These are phyloP conservation scores for Hydrozoanthus gracilis DNA, from an alignment of 92 coral and sea anemone species.

Conservation along the genomic window DNA sequence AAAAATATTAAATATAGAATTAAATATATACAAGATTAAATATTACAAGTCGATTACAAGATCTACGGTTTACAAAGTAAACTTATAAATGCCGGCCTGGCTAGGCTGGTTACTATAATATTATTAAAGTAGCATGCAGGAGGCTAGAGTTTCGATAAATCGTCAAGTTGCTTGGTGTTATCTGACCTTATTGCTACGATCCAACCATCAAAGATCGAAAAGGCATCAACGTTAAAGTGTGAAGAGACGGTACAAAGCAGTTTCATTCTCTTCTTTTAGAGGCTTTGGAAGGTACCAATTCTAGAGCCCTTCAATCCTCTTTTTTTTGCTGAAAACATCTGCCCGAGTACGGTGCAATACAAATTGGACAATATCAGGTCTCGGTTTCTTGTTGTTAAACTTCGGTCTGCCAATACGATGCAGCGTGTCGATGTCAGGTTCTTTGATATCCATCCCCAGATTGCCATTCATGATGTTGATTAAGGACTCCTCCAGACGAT, in stretches of 20 bases:
- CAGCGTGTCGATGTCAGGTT: not conserved
- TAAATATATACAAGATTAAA: conserved; percentile 2
- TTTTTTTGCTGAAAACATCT: not conserved
- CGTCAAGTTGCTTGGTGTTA: not conserved
- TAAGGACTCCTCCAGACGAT: not conserved
- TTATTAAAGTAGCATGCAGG: not conserved
- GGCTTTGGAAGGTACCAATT: not conserved
- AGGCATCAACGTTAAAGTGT: not conserved
- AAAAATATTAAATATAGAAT: not conserved
- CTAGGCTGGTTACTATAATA: not conserved
- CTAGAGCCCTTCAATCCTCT: not conserved
- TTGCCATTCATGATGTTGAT: not conserved
- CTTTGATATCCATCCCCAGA: not conserved
- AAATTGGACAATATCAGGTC: not conserved
- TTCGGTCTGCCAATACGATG: not conserved
- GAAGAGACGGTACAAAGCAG: not conserved
- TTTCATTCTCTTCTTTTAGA: not conserved
- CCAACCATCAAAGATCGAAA: conserved; percentile 5
- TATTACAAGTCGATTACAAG: not conserved
- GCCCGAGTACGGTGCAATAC: not conserved
- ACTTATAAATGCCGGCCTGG: conserved; percentile 6
- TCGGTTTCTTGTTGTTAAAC: not conserved
- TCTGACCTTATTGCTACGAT: conserved; percentile 12
- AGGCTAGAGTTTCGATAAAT: not conserved
- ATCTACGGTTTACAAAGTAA: not conserved